Evolutionary conservation across 1,140 invertebrate genomes (phyloP).

Genomic region (Zaprionus tsacasi): DNA sequence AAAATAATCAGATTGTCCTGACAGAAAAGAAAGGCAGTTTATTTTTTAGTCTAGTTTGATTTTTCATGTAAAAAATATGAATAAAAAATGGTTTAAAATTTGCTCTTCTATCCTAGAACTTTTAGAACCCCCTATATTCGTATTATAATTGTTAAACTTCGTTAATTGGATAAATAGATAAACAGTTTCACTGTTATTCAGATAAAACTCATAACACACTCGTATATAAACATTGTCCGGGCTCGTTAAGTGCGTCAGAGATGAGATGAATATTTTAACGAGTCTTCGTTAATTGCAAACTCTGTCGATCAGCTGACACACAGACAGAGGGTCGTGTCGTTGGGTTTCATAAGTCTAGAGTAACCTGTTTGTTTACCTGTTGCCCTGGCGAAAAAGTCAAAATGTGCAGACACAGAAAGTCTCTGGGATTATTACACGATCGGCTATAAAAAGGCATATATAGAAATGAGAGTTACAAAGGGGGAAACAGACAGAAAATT

Average conservation of each 20-base stretch:
- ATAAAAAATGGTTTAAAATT: too few species aligned
- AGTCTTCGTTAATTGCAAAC: constrained; percentile 1
- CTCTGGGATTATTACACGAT: constrained; percentile 25
- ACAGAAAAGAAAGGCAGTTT: too few species aligned
- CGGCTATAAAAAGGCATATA: constrained; percentile 20
- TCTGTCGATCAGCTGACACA: constrained; percentile 9
- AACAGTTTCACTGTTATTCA: background rate
- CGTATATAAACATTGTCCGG: background rate
- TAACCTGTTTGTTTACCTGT: constrained; percentile 45
- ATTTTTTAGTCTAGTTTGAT: too few species aligned
- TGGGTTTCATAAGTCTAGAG: constrained; percentile 6
- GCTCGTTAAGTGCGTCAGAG: background rate
- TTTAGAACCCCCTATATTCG: too few species aligned
- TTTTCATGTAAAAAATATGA: too few species aligned
- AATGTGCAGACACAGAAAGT: constrained; percentile 35
- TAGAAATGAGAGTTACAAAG: background rate
- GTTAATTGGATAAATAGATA: too few species aligned
- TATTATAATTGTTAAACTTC: too few species aligned
- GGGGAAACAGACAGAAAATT: constrained; percentile 17
- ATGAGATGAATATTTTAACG: constrained; percentile 2
- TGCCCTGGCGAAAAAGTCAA: constrained; percentile 24
- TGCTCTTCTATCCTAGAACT: too few species aligned
- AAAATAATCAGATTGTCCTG: too few species aligned
- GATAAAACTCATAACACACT: background rate
- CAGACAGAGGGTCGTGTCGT: background rate